These are phyloP conservation scores for Dicranocentrus wangi DNA, from an alignment of 2,888 invertebrate species.

Conservation along the genomic window DNA sequence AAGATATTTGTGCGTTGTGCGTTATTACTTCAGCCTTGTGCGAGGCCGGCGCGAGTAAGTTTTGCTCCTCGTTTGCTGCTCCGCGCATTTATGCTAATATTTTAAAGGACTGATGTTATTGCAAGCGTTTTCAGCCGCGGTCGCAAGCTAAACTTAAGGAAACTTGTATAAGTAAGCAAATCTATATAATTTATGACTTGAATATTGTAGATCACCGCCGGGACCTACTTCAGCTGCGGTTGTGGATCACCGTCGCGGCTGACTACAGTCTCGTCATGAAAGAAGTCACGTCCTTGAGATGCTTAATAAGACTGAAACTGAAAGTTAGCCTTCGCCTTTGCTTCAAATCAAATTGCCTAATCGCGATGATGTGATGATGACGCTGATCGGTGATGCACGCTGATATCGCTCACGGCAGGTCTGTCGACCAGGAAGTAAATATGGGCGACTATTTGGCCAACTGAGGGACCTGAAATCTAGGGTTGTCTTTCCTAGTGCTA, in stretches of 20 bases:
- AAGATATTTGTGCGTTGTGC: background rate
- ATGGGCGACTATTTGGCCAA: slow-evolving; percentile 9
- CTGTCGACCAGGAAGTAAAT: slow-evolving; percentile 9
- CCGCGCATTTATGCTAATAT: background rate
- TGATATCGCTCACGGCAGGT: slow-evolving; percentile 20
- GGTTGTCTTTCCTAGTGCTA: slow-evolving; percentile 59
- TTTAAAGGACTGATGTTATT: slow-evolving; percentile 25
- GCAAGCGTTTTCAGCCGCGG: slow-evolving; percentile 25
- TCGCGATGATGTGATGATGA: slow-evolving; percentile 28
- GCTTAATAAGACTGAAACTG: background rate
- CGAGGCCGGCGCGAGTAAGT: slow-evolving; percentile 13
- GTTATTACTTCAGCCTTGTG: slow-evolving; percentile 12
- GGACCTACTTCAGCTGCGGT: slow-evolving; percentile 40
- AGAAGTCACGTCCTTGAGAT: slow-evolving; percentile 16
- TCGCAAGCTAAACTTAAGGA: slow-evolving; percentile 11
- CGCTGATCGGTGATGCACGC: slow-evolving; percentile 23
- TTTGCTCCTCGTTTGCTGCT: background rate
- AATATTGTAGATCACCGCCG: slow-evolving; percentile 47
- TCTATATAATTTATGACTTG: slow-evolving; percentile 51
- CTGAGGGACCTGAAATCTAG: slow-evolving; percentile 56
- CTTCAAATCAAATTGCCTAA: background rate
- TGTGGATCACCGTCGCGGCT: slow-evolving; percentile 24
- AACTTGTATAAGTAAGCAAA: slow-evolving; percentile 12
- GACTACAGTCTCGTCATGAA: background rate
- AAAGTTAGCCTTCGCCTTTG: slow-evolving; percentile 17